A percentile compares a stretch with the other conserved stretches of the same genome.
Conservation (phyloP, 2,113 vertebrate genomes). For the Hippoglossus stenolepis region DNA sequence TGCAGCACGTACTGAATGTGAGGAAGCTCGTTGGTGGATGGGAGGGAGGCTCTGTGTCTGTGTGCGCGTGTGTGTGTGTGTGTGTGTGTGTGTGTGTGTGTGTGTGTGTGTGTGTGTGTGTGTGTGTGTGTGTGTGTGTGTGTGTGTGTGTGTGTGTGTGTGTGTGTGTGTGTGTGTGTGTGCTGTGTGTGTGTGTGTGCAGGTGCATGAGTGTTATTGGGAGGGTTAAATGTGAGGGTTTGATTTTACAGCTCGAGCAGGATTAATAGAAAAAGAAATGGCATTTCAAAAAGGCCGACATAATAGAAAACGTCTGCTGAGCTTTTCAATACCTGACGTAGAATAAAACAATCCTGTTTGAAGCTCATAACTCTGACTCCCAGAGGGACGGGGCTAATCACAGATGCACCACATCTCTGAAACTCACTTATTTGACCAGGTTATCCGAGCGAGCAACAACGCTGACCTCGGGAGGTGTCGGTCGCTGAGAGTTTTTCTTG, state of each 20-base stretch:
- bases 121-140: conserved; percentile 18
- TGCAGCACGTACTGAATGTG: conserved; percentile 17
- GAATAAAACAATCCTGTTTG: conserved; percentile 52
- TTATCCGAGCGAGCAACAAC: conserved; percentile 46
- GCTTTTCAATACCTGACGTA: conserved; percentile 32
- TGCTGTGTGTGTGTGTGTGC: conserved; percentile 17
- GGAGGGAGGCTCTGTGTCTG: background rate
- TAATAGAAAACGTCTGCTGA: conserved; percentile 17
- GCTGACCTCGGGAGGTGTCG: conserved; percentile 37
- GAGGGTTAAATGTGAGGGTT: conserved; percentile 1
- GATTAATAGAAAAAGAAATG: conserved; percentile 25
- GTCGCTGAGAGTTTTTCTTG: conserved; percentile 17
- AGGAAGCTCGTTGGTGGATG: conserved; percentile 3
- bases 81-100: conserved; percentile 6
- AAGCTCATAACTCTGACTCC: conserved; percentile 60
- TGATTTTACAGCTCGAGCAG: background rate
- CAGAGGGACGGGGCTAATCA: conserved; percentile 58
- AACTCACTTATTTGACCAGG: conserved; percentile 52
- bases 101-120: conserved; percentile 15
- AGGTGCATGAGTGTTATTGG: conserved; percentile 1
- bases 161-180: conserved; percentile 8
- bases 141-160: conserved; percentile 4
- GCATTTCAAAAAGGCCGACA: conserved; percentile 18
- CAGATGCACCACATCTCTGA: conserved; percentile 51
- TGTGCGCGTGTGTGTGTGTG: conserved; percentile 10